Evolutionary conservation across 1,140 invertebrate genomes (phyloP), one percentile per base, ranked within the genome.

Genomic region (Capitella teleta): DNA sequence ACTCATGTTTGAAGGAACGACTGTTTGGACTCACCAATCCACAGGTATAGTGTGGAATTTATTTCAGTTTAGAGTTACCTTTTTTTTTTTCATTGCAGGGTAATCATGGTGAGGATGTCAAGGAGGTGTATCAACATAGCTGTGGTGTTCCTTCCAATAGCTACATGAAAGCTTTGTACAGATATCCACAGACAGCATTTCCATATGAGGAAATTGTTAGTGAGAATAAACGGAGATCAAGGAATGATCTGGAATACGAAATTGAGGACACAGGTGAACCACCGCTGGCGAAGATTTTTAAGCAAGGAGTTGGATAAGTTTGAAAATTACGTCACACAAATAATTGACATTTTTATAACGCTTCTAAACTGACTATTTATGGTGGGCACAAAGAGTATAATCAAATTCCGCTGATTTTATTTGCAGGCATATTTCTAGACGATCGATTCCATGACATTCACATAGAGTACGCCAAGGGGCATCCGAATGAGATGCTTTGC

Each of bases 51-150:
- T 41, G 21, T 41, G 30, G 12, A 19, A 12, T 42, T 14, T 21
- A 1, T 42, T 10, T 14, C 40, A 42, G 10, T 42, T 14, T 19
- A 42, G 19, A 10, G 19, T 10, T 42, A 19, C 10, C n/a, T n/a
- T 23, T 12, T 37, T 28, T 14, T 37, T 18, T 52, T 52, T 3
- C 18, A 19, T 41, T 48, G 2, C 55, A 74, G 70, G 73, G 73
- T 23, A 74, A 74, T 56, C 73, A 74, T 57, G 73, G 73, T 3
- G 73, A 74, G 49, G 73, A 74, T 57, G 70, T 72, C 16, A 74
- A 74, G 50, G 73, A 74, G 42, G 53, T 66, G n/a, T 74, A 74
- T 53, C 74, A 73, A 41, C 72, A 74, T 49, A 53, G 72, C 19
- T 69, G 72, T 54, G 63, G 56, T 18, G 67, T 62, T 0, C 72